These are phyloP conservation scores for Neoarius graeffei DNA, from an alignment of 2,113 vertebrate genomes.

Conservation along the genomic window DNA sequence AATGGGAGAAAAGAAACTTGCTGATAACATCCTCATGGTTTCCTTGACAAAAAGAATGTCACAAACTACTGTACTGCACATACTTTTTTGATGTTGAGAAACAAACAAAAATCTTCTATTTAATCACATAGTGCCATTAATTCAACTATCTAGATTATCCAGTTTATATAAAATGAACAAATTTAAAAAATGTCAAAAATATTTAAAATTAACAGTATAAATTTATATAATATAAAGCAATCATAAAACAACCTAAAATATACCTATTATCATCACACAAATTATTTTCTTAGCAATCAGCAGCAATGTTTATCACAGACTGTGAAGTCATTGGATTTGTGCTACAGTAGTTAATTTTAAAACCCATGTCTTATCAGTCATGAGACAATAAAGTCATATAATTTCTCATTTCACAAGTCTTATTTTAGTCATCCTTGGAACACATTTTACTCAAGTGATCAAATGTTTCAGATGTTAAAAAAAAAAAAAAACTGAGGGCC, in stretches of 20 bases:
- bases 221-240: too few species aligned
- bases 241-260: too few species aligned
- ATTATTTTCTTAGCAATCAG: background rate
- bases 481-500: slow-evolving; percentile 50
- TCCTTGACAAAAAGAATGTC: too few species aligned
- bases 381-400: background rate
- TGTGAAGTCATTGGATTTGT: background rate
- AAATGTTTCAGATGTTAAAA: background rate
- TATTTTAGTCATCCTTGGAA: background rate
- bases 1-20: too few species aligned
- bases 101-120: too few species aligned
- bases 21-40: background rate
- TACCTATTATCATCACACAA: too few species aligned
- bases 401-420: background rate
- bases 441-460: slow-evolving; percentile 52
- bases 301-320: background rate
- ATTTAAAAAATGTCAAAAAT: background rate
- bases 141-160: background rate
- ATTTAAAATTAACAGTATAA: too few species aligned
- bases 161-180: background rate
- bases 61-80: background rate
- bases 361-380: background rate
- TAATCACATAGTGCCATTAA: background rate
- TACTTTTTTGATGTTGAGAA: too few species aligned
- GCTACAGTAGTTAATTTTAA: background rate